Base-by-base conservation (phyloP, 2,113 vertebrate genomes). In the Laticauda colubrina region DNA sequence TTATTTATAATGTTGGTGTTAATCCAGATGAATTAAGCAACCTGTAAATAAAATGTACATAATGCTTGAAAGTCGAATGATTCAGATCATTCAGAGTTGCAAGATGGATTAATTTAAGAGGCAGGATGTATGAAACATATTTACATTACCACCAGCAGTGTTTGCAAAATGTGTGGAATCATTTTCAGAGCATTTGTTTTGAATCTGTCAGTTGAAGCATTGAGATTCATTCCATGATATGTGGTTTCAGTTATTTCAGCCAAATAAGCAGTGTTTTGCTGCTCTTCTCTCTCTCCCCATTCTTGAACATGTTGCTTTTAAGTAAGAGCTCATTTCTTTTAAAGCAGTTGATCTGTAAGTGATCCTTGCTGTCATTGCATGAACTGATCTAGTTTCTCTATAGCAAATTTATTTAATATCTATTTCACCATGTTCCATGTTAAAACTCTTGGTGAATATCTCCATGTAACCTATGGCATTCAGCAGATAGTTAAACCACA, bases 361-460 rank as follows among this genome's bases (percentile, higher is more conserved):
- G 89, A 51, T 55, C 51, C 81, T 89, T 7, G 2, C 34, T 53
- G 57, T 64, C 69, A 87, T 89, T 43, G 4, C 43, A 7, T 59
- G 86, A 87, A 43, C 24, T 48, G 69, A 20, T 20, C 51, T 43
- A 93, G 85, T 88, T 24, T 24, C 48, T 43, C 85, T 88, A 53
- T 81, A 39, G 93, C 88, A 91, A 54, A 91, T 56, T 53, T 75
- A 24, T 64, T 48, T 55, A 54, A 69, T 11, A 34, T 75, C 43
- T 85, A 29, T 20, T 88, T 34, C 90, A 61, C 1, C 64, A 85
- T 69, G 29, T 91, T 85, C 94, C 29, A 94, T 95, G 94, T 91
- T 88, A 93, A 93, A 93, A 34, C 8, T n/a, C 34, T 92, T 85
- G 69, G 7, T 54, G 61, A 91, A 45, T 59, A 85, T 90, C 10